Base-by-base conservation (phyloP, 2,113 vertebrate species). In the Pelecanus crispus region DNA sequence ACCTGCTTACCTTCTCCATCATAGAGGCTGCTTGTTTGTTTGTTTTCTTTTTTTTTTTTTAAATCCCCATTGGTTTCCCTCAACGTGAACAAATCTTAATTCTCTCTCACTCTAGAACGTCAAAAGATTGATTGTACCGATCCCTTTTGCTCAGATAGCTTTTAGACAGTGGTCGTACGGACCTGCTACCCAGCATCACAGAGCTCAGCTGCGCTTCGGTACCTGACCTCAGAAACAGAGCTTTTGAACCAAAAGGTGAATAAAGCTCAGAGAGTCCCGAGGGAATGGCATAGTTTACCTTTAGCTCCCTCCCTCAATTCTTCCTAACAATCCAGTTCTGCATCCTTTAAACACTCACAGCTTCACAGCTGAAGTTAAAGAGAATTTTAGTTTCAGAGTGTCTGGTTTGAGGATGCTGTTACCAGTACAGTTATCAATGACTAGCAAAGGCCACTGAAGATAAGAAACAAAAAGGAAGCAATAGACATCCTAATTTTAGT, bases 101-200 rank as follows among this genome's bases (percentile, higher is more conserved):
- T 97, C 83, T 96, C 98, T 98, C 97, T 97, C 97, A 98, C 96
- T 97, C 73, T 63, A 92, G 92, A 94, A 89, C 38, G 58, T 58
- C 40, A 90, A 32, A 90, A 71, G 45, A 95, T 32, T 95, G 79
- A 80, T 65, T 81, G 47, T 36, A 73, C 81, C 77, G 65, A 66
- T 47, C 44, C 68, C 90, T 63, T 66, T 89, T 89, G 70, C 42
- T 29, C 67, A 87, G 52, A 13, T 66, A 4, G 2, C 77, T 80
- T 89, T 88, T 71, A 87, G 44, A 78, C 45, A 82, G 75, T 10
- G 81, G 77, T 86, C 16, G 4, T 13, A 88, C 5, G 42, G 55
- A 61, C 47, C 70, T 40, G 71, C 26, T 40, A 81, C 40, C 56
- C 50, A 66, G 68, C 13, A 4, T 91, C 82, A 85, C 59, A 85